A percentile compares a stretch with the other conserved stretches of the same genome.
phyloP scores from a whole-genome alignment of 1,140 invertebrate species.

The Micrasema longulum region DNA sequence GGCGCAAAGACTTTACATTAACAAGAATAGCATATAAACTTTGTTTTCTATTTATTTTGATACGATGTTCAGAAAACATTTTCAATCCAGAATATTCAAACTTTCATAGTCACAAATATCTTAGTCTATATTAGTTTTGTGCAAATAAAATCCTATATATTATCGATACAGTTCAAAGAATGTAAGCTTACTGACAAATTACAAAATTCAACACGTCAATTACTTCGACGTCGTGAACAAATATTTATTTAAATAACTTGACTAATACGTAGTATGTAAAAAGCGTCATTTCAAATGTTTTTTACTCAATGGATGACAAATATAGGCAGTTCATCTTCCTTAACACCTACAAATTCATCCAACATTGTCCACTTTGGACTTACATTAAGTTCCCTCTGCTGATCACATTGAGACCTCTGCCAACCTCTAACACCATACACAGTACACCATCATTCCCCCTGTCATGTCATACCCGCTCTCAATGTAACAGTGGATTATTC shows the following conservation, averaged over 20 bases:
- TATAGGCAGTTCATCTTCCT: conserved; percentile 54
- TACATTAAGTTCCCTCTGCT: conserved; percentile 51
- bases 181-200: conserved; percentile 55
- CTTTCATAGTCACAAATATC: conserved; percentile 55
- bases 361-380: conserved; percentile 54
- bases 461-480: neutral
- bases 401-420: conserved; percentile 24
- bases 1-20: conserved; percentile 54
- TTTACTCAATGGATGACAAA: conserved; percentile 52
- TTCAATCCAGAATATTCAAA: conserved; percentile 53
- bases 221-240: conserved; percentile 52
- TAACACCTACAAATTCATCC: conserved; percentile 51
- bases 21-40: conserved; percentile 56
- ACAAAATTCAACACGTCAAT: conserved; percentile 54
- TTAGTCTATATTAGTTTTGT: conserved; percentile 55
- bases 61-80: conserved; percentile 50
- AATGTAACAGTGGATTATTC: conserved; percentile 34
- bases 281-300: conserved; percentile 55
- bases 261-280: conserved; percentile 56
- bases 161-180: conserved; percentile 55
- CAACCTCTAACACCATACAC: neutral
- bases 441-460: neutral
- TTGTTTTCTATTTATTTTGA: conserved; percentile 52
- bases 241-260: conserved; percentile 52
- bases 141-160: conserved; percentile 55